Percentiles rank a stretch among this genome's conserved stretches.
Evolutionary conservation across 1,140 invertebrate genomes (phyloP).

Genomic region (Coenobita brevimanus): DNA sequence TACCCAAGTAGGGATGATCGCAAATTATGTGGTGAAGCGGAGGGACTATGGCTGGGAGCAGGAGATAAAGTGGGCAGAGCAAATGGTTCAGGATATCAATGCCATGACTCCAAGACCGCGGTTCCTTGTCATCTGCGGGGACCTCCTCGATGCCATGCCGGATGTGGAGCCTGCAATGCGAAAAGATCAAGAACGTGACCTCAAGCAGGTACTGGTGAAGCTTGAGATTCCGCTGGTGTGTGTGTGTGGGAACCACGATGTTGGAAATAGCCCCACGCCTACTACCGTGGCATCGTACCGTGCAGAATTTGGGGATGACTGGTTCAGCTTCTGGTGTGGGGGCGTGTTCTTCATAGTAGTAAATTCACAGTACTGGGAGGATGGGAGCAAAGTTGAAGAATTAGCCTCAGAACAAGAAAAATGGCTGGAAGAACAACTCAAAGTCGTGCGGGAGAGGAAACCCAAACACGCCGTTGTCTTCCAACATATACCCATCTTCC

Average conservation of each 20-base stretch:
- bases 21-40: slow-evolving; percentile 72
- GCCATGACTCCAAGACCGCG: slow-evolving; percentile 75
- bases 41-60: slow-evolving; percentile 74
- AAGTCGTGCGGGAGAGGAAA: slow-evolving; percentile 53
- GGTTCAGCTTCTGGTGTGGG: slow-evolving; percentile 76
- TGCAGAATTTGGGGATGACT: slow-evolving; percentile 77
- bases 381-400: slow-evolving; percentile 71
- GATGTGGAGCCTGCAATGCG: slow-evolving; percentile 69
- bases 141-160: slow-evolving; percentile 77
- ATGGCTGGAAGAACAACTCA: slow-evolving; percentile 74
- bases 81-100: slow-evolving; percentile 75
- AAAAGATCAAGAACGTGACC: slow-evolving; percentile 73
- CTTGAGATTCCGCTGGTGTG: slow-evolving; percentile 77
- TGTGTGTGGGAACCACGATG: slow-evolving; percentile 79
- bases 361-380: slow-evolving; percentile 76
- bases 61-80: slow-evolving; percentile 74
- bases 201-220: slow-evolving; percentile 74
- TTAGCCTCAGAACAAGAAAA: slow-evolving; percentile 74
- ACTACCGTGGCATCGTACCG: slow-evolving; percentile 73
- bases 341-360: slow-evolving; percentile 77
- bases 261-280: slow-evolving; percentile 76
- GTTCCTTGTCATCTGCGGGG: slow-evolving; percentile 78
- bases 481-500: slow-evolving; percentile 78
- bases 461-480: slow-evolving; percentile 75
- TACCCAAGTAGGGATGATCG: slow-evolving; percentile 77